Base-by-base conservation (phyloP, 1,140 invertebrate species). In the Trypoxylus dichotomus region DNA sequence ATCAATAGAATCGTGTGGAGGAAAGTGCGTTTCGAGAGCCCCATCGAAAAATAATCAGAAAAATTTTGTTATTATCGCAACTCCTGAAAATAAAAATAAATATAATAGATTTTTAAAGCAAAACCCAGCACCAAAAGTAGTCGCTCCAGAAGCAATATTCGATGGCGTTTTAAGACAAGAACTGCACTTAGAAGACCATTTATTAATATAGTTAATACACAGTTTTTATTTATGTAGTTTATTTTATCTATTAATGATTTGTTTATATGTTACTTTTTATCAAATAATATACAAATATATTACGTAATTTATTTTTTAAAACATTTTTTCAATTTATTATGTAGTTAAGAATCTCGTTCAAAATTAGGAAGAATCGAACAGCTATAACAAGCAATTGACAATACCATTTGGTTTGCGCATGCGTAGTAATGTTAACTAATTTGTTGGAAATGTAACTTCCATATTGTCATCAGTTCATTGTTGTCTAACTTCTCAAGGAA, bases 131-230 rank as follows among this genome's bases (percentile, higher is more conserved):
- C 84, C 87, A 3, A 82, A 76, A 5, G 68, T 89, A 27, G 86
- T 90, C 0, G 81, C 85, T 37, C 81, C 86, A 0, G 89, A 90
- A 79, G 85, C 88, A 27, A 85, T 90, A 13, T 84, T 90, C 13
- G 85, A 85, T 54, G 88, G 87, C 0, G 86, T 88, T n/a, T 81
- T 90, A 47, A 77, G 83, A 41, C 88, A 90, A 81, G 84, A 83
- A 76, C 58, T 88, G 21, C 41, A 75, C 47, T 75, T 75, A 0
- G 74, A 75, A 13, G 21, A 75, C 8, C 74, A 75, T 58, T 1
- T 75, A 10, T 54, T 75, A 25, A 13, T 42, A 54, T 75, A 75
- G 72, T 24, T 21, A 24, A 24, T n/a, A 43, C 29, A 74, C 15
- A 29, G 54, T 37, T 63, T 41, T 74, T 74, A 41, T 41, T 41